Conservation (phyloP, 2,888 invertebrate species). For the Cactoblastis cactorum region DNA sequence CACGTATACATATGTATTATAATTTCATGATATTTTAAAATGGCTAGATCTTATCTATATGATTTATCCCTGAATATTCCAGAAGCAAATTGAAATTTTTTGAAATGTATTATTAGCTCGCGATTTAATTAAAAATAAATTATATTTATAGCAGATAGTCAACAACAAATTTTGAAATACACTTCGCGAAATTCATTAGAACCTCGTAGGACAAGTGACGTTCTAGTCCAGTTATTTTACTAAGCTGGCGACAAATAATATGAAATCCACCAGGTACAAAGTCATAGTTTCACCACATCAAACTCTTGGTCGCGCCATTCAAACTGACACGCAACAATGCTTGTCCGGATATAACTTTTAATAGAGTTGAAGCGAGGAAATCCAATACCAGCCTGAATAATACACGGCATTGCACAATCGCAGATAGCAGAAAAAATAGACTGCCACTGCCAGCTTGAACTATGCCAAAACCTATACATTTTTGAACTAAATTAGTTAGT, state of each 20-base stretch:
- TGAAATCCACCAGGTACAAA: background rate
- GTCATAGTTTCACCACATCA: background rate
- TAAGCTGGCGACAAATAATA: background rate
- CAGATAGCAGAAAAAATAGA: background rate
- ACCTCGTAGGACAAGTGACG: background rate
- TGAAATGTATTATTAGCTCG: too few relatives aligned
- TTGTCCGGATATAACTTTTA: constrained; percentile 42
- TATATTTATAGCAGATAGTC: too few relatives aligned
- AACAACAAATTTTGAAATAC: too few relatives aligned
- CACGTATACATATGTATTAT: too few relatives aligned
- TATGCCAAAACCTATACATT: too few relatives aligned
- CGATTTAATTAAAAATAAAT: too few relatives aligned
- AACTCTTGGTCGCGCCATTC: constrained; percentile 1
- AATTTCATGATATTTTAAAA: too few relatives aligned
- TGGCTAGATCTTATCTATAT: too few relatives aligned
- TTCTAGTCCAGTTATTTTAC: background rate
- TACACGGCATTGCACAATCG: constrained; percentile 1
- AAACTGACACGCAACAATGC: constrained; percentile 15
- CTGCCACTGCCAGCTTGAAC: background rate
- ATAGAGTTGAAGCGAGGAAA: constrained; percentile 46
- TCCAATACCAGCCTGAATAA: constrained; percentile 18
- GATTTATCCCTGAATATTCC: too few relatives aligned
- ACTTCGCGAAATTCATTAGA: background rate
- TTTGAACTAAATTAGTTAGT: too few relatives aligned
- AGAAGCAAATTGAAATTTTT: too few relatives aligned